Evolutionary conservation across 2,888 invertebrate species (phyloP), one percentile per base, ranked within the genome.

Genomic region (Cryptocephalus primarius): DNA sequence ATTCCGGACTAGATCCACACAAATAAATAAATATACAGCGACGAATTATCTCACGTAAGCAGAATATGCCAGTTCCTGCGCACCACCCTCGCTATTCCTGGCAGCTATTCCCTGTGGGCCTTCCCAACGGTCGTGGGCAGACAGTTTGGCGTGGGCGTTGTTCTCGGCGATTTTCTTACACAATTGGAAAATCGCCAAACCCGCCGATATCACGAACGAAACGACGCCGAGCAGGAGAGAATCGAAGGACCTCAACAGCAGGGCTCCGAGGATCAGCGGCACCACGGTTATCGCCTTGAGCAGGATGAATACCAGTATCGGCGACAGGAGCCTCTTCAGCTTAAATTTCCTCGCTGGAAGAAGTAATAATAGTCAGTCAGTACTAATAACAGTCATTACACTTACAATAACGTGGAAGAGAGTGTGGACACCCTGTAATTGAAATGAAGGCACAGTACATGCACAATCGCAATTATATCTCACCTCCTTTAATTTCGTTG

Each of bases 121-220:
- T 61, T 87, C 87, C 85, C 86, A 87, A 3, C 84, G 84, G 11
- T 83, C 83, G 39, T 47, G 44, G 22, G 86, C 81, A 36, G 85
- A 74, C 32, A 59, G 47, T 14, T 55, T 52, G 60, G 88, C 82
- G 65, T 81, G 84, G 49, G 81, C 76, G 69, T 83, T 79, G 71
- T 88, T 88, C 50, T 84, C 78, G 45, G 88, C 88, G 64, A 88
- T 83, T 77, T 90, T 90, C 72, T 88, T 88, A 78, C 88, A 89
- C 55, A 89, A 76, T 70, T 89, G 88, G 81, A 89, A 90, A 70
- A 89, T 83, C 55, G 89, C 88, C 69, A 90, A 74, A 53, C 84
- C 88, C 56, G 88, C 83, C 59, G 88, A 86, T 31, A 89, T 83
- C 61, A 89, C 78, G 74, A 90, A 89, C 39, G 88, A 87, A 80